A percentile compares a stretch with the other conserved stretches of the same genome.
These are phyloP conservation scores for Apostichopus californicus DNA, from an alignment of 35 echinoderm and acorn worm species.

Conservation along the genomic window DNA sequence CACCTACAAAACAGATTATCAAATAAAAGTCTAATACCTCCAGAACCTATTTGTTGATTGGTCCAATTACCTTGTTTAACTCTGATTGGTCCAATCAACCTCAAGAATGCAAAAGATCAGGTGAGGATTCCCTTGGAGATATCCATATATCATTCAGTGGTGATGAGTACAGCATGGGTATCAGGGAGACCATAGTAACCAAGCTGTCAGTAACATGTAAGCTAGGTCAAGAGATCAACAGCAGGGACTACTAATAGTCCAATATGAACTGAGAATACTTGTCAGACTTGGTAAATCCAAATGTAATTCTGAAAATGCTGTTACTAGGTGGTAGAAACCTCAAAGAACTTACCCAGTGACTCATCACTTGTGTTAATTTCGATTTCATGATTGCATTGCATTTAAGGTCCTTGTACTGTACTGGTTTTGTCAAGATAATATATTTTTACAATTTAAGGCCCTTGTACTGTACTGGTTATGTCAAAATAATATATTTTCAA, in stretches of 20 bases:
- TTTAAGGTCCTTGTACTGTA: too few species aligned
- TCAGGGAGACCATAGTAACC: neutral
- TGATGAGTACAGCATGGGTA: neutral
- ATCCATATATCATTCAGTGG: conserved; percentile 5
- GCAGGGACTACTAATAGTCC: neutral
- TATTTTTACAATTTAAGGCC: too few species aligned
- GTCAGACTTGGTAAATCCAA: too few species aligned
- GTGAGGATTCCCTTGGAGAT: conserved; percentile 44
- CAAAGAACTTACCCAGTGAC: too few species aligned
- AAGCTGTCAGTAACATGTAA: conserved; percentile 27
- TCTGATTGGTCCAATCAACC: conserved; percentile 38
- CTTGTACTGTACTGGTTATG: too few species aligned
- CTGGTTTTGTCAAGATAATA: too few species aligned
- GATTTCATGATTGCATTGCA: too few species aligned
- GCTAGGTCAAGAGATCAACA: neutral
- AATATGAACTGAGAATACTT: too few species aligned
- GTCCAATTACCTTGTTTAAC: conserved; percentile 13
- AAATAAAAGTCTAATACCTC: conserved; percentile 23
- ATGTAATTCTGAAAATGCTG: too few species aligned
- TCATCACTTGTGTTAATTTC: too few species aligned
- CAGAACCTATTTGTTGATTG: conserved; percentile 50
- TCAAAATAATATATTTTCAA: too few species aligned
- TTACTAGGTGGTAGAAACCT: too few species aligned
- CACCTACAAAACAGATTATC: conserved; percentile 44
- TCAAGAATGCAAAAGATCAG: conserved; percentile 27